Evolutionary conservation across 2,797 vertebrate genomes (phyloP).

Genomic region (Leptatherina wallacei): DNA sequence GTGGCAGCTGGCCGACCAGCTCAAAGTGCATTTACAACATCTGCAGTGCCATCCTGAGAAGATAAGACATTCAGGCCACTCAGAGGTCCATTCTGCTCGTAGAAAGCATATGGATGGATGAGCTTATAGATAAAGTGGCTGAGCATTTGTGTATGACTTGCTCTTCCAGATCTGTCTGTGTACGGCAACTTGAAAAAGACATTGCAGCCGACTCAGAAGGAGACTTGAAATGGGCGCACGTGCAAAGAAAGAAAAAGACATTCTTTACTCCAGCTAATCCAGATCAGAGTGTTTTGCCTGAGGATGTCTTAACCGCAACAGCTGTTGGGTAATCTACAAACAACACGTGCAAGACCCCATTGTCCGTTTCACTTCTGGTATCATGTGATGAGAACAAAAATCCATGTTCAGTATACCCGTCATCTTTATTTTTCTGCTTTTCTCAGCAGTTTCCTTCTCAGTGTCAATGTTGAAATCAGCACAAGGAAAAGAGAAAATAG

Average conservation of each 20-base stretch:
- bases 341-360: constrained; percentile 1
- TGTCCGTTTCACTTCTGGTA: constrained; percentile 16
- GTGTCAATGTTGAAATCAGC: constrained; percentile 15
- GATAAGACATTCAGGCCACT: constrained; percentile 37
- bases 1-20: constrained; percentile 9
- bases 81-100: constrained; percentile 17
- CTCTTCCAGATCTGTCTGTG: constrained; percentile 25
- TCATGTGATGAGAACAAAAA: background rate
- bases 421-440: background rate
- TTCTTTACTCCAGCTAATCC: constrained; percentile 46
- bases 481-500: background rate
- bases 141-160: constrained; percentile 38
- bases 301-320: constrained; percentile 39
- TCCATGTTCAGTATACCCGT: background rate
- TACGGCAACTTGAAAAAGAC: constrained; percentile 4
- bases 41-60: constrained; percentile 7
- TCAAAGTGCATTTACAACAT: constrained; percentile 23
- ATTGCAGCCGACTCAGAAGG: background rate
- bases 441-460: too few relatives aligned
- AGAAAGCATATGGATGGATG: constrained; percentile 46
- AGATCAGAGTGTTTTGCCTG: constrained; percentile 39
- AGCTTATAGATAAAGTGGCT: constrained; percentile 46
- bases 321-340: constrained; percentile 53
- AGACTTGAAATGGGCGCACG: background rate
- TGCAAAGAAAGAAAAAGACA: too few relatives aligned